Base-by-base conservation (phyloP, 2,113 vertebrate species). In the Puntigrus tetrazona region DNA sequence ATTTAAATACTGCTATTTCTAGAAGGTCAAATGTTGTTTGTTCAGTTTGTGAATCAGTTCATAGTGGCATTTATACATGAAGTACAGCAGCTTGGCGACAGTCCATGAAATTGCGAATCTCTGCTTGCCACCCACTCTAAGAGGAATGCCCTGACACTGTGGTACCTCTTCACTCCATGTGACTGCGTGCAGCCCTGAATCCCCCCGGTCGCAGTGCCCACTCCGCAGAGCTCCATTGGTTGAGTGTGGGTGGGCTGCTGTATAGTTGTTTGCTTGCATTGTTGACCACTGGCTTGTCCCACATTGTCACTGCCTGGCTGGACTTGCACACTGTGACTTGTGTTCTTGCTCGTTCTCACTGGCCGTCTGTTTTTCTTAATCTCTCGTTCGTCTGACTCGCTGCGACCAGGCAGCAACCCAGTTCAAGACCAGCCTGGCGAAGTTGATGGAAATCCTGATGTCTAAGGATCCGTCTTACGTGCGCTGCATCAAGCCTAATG, bases 381-480 rank as follows among this genome's bases (percentile, higher is more conserved):
- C 11, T 5, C 38, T 63, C 18, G n/a, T 31, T 75, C 38, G 73
- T 14, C 31, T 25, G 69, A 36, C 63, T 55, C 38, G 16, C 77
- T 84, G 20, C 72, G 6, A 85, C 36, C 91, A 99, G 98, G 96
- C 96, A 43, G 97, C 97, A 86, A 97, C 98, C 27, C 98, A 99
- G 93, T 99, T 99, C 93, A 99, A 98, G 92, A 95, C 92, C 91
- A 99, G 98, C 87, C 95, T 99, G 87, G 91, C 96, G 36, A 97
- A 98, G 85, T 94, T 99, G 47, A 98, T 99, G 94, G 97, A 99
- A 92, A 99, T 99, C 87, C 95, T 99, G 69, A 97, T 97, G 96
- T 99, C 97, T 52, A 99, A 99, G 94, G 97, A 99, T 22, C 98
- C 98, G 0, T 98, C 98, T 8, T 99, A 99, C 61, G 92, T 99